A percentile compares a stretch with the other conserved stretches of the same genome.
phyloP scores from a whole-genome alignment of 2,113 vertebrate genomes.

The Sceloporus undulatus region DNA sequence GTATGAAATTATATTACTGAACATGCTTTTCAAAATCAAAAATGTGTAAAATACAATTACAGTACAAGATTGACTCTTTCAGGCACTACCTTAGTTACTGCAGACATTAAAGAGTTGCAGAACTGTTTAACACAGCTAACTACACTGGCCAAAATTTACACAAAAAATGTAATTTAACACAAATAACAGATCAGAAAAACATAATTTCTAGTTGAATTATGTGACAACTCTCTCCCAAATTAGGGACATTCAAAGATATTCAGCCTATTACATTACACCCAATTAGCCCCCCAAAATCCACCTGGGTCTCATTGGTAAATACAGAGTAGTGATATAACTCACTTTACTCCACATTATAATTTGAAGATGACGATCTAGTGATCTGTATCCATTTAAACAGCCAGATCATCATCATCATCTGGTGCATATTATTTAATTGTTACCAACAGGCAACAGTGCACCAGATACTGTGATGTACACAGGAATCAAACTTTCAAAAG shows the following conservation, averaged over 20 bases:
- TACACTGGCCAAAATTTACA: conserved; percentile 5
- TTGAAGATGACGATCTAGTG: conserved; percentile 34
- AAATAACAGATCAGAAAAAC: conserved; percentile 12
- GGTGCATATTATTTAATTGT: conserved; percentile 62
- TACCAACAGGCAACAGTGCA: conserved; percentile 18
- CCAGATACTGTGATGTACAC: neutral
- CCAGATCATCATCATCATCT: conserved; percentile 53
- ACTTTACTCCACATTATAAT: conserved; percentile 8
- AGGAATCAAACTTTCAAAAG: conserved; percentile 20
- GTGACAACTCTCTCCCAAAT: conserved; percentile 22
- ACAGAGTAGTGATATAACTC: conserved; percentile 9
- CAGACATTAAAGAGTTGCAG: conserved; percentile 38
- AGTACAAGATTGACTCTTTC: conserved; percentile 12
- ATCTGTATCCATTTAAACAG: conserved; percentile 31
- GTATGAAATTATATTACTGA: neutral
- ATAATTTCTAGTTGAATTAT: conserved; percentile 36
- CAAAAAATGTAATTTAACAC: conserved; percentile 15
- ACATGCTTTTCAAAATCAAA: conserved; percentile 8
- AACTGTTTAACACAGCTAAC: conserved; percentile 39
- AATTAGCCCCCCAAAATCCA: neutral
- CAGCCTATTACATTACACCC: conserved; percentile 35
- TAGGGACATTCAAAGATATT: conserved; percentile 1
- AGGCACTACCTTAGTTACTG: conserved; percentile 41
- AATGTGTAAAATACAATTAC: conserved; percentile 28
- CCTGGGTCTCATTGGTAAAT: neutral